Evolutionary conservation across 1,140 invertebrate species (phyloP), one percentile per base, ranked within the genome.

Genomic region (Scylla paramamosain): DNA sequence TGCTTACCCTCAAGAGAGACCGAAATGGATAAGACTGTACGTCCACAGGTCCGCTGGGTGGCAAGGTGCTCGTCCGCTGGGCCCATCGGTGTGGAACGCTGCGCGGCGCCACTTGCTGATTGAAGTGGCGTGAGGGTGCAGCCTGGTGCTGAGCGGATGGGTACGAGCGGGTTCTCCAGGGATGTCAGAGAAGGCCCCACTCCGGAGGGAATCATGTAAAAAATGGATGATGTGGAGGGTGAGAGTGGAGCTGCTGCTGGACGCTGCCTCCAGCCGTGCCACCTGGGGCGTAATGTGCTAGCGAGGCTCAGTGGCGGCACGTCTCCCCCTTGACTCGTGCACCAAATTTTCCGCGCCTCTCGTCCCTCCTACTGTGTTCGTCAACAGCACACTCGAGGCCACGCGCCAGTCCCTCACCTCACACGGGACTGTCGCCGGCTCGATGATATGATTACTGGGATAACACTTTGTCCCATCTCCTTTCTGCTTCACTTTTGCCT

Each of bases 201-300:
- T n/a, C 67, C 67, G 67, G 67, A 77, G 67, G 67, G 67, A 77
- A 77, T 77, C 67, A 77, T 77, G 8, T 77, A 77, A 77, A 77
- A 77, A 77, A 77, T 77, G 67, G 67, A 77, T 77, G 67, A 77
- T 12, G 67, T 7, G 20, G 67, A 77, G 67, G 67, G 67, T 77
- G 67, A 7, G 67, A 77, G 20, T 77, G 25, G 20, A n/a, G 67
- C 67, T n/a, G 67, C 67, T 77, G 67, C n/a, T 20, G 67, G 67
- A 77, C 67, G 67, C 67, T 77, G 67, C 67, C 67, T 77, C 67
- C 67, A 59, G 25, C 67, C 67, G n/a, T 77, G 67, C 20, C 67
- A 1, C 16, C n/a, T 12, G 20, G 25, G 20, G 6, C 25, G n/a
- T n/a, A 8, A n/a, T 77, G 20, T 7, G 20, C 67, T 77, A 1